Percentiles rank a stretch among this genome's conserved stretches.
Evolutionary conservation across 2,113 vertebrate genomes (phyloP).

Genomic region (Sylvilagus bachmani): DNA sequence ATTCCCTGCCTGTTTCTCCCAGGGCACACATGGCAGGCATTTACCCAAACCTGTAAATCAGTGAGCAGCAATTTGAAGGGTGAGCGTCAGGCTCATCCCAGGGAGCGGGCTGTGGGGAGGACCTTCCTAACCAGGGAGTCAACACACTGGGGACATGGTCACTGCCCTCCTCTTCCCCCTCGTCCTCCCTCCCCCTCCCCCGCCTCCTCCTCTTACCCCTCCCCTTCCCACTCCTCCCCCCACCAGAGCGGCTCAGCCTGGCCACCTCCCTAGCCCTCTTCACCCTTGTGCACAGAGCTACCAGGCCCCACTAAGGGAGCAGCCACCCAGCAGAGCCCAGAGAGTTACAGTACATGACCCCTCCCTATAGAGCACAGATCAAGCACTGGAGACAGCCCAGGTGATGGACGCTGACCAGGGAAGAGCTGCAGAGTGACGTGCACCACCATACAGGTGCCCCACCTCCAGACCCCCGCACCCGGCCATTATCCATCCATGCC

Average conservation of each 20-base stretch:
- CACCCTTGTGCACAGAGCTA: background rate
- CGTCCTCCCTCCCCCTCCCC: no score
- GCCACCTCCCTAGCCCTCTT: fast-evolving
- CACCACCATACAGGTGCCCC: fast-evolving
- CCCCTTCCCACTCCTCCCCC: no score
- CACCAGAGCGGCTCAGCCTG: background rate
- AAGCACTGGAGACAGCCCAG: background rate
- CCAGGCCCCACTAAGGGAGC: background rate
- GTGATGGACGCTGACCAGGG: fast-evolving
- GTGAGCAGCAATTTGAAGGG: conserved; percentile 66
- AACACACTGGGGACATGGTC: background rate
- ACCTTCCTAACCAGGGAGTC: background rate
- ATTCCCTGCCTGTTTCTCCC: conserved; percentile 74
- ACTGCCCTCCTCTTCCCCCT: background rate
- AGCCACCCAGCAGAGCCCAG: background rate
- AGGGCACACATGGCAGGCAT: conserved; percentile 59
- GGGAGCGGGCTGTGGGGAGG: background rate
- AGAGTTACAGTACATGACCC: no score
- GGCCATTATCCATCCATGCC: background rate
- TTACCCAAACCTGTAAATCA: conserved; percentile 75
- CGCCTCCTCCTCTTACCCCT: no score
- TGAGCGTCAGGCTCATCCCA: conserved; percentile 29
- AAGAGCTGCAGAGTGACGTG: background rate
- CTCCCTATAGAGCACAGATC: background rate
- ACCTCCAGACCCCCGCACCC: background rate